A percentile compares a stretch with the other conserved stretches of the same genome.
Evolutionary conservation across 1,140 invertebrate species (phyloP).

Genomic region (Sweltsa coloradensis): DNA sequence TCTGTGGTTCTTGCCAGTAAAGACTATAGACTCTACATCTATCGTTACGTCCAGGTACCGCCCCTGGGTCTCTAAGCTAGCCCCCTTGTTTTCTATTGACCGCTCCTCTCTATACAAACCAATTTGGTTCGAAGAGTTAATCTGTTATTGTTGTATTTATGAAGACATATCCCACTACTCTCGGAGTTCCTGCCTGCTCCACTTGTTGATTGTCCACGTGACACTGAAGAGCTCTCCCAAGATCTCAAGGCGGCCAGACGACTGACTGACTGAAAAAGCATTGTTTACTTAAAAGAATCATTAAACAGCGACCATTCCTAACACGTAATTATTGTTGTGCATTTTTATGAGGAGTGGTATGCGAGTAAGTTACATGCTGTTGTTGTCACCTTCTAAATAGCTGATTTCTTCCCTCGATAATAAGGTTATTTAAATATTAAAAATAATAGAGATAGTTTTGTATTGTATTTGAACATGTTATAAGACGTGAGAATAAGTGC

Average conservation of each 20-base stretch:
- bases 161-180: constrained; percentile 15
- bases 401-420: constrained; percentile 15
- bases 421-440: too few species aligned
- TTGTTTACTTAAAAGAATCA: constrained; percentile 10
- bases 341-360: constrained; percentile 14
- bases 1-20: constrained; percentile 97
- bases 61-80: constrained; percentile 77
- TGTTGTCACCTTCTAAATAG: constrained; percentile 11
- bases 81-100: too few species aligned
- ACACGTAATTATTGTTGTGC: constrained; percentile 10
- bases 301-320: constrained; percentile 11
- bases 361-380: constrained; percentile 12
- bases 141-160: too few species aligned
- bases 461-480: constrained; percentile 15
- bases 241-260: background rate
- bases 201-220: background rate
- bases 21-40: constrained; percentile 98
- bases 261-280: constrained; percentile 12
- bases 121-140: too few species aligned
- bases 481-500: constrained; percentile 6
- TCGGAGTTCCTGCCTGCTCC: background rate
- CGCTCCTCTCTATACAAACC: too few species aligned
- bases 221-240: background rate
- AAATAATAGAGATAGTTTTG: constrained; percentile 14
- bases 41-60: constrained; percentile 85